Base-by-base conservation (phyloP, 2,113 vertebrate species). In the Solea senegalensis region DNA sequence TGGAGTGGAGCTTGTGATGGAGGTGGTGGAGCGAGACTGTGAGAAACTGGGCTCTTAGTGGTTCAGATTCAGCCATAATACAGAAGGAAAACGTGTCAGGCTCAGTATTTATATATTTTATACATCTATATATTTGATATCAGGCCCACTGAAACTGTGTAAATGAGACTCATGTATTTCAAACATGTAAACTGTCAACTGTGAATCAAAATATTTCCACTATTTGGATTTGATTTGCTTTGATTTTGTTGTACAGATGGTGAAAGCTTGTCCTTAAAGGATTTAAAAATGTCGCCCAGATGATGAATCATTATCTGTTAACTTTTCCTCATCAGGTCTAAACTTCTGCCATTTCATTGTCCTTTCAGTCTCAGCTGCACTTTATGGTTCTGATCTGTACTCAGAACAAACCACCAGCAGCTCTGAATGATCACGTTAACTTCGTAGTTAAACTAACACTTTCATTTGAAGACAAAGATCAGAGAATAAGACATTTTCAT, bases 1-100 rank as follows among this genome's bases (percentile, higher is more conserved):
- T 0, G 63, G 78, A 16, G 26, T 34, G 4, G 62, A 67, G 8
- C 10, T 88, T 66, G 88, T 90, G 87, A 75, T 90, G 85, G 85
- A 71, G 27, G 41, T 57, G 57, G 81, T 83, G 72, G 65, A 90
- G 64, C 45, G 69, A 59, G 84, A 84, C 1, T 15, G 1, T 57
- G 72, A 74, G 12, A 75, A 81, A 62, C 11, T 50, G 7, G 54
- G 52, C 21, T 67, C 7, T 8, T 5, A 74, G 4, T 2, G 5
- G 5, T 15, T n/a, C 34, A 56, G 54, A 50, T 12, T 4, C 48
- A 51, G 12, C n/a, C 26, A 8, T 5, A 7, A 41, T 11, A 21
- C 44, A 65, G 27, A 52, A 26, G 11, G 8, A 60, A 50, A 9
- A 64, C 39, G 26, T 48, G 44, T 44, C 11, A 26, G 13, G 5